Conservation (phyloP, 2,888 invertebrate genomes). For the Syritta pipiens region DNA sequence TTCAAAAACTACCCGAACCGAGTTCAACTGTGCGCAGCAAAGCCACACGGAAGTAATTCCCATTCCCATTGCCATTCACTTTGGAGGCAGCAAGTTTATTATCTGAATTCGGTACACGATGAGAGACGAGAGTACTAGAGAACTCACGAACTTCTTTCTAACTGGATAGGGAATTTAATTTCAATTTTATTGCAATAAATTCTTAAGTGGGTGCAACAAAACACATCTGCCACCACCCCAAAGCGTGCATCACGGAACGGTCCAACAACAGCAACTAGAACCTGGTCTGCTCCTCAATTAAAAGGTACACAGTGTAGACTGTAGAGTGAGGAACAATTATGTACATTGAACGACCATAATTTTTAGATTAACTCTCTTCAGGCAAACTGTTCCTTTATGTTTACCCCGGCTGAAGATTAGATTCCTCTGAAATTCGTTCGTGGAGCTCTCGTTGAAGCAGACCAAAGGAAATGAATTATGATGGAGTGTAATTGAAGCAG, state of each 20-base stretch:
- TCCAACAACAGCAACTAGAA: not conserved
- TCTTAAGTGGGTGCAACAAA: constrained; percentile 52
- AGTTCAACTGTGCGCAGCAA: constrained; percentile 30
- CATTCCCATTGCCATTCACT: constrained; percentile 22
- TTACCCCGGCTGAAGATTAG: constrained; percentile 9
- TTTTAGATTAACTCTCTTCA: constrained; percentile 30
- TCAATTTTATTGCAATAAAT: constrained; percentile 54
- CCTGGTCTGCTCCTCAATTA: constrained; percentile 21
- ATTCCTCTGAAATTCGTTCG: constrained; percentile 20
- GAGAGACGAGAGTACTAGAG: not conserved
- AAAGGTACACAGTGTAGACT: not conserved
- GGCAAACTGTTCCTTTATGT: not conserved
- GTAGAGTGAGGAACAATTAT: constrained; percentile 15
- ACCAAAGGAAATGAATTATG: constrained; percentile 27
- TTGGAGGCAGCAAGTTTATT: constrained; percentile 1
- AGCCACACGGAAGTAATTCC: constrained; percentile 46
- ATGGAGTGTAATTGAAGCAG: constrained; percentile 31
- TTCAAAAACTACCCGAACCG: constrained; percentile 4
- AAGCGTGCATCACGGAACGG: constrained; percentile 57
- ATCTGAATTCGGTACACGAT: constrained; percentile 33
- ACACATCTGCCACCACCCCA: constrained; percentile 36
- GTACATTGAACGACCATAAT: constrained; percentile 39
- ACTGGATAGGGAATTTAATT: constrained; percentile 40
- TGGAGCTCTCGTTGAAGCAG: not conserved
- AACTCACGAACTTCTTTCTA: constrained; percentile 29